Evolutionary conservation across 2,113 vertebrate species (phyloP).

Genomic region (Etheostoma cragini): DNA sequence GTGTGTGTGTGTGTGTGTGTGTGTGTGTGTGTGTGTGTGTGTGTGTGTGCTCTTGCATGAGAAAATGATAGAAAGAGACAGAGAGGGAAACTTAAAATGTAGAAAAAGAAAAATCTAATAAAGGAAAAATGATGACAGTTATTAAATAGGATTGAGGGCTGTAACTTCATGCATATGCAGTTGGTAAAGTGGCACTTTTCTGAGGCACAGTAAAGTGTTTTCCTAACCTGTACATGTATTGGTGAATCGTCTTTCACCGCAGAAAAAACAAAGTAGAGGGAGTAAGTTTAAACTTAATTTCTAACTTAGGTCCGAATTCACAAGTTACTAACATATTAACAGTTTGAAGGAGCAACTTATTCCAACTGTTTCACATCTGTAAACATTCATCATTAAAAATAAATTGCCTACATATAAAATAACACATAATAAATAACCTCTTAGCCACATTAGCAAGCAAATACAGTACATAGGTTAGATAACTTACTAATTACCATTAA

Average conservation of each 20-base stretch:
- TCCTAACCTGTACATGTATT: constrained; percentile 19
- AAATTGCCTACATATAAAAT: no score
- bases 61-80: constrained; percentile 5
- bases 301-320: no score
- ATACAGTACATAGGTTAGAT: no score
- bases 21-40: background rate
- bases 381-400: no score
- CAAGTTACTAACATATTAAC: no score
- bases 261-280: constrained; percentile 15
- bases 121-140: constrained; percentile 13
- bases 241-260: background rate
- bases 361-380: no score
- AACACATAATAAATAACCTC: no score
- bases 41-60: background rate
- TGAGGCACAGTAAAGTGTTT: background rate
- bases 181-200: constrained; percentile 23
- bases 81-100: background rate
- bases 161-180: constrained; percentile 9
- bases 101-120: constrained; percentile 9
- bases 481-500: no score
- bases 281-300: background rate
- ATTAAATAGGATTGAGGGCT: constrained; percentile 23
- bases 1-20: constrained; percentile 7
- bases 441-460: no score
- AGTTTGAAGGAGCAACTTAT: no score